Conservation (phyloP, 2,113 vertebrate species). For the Pygoscelis antarcticus region DNA sequence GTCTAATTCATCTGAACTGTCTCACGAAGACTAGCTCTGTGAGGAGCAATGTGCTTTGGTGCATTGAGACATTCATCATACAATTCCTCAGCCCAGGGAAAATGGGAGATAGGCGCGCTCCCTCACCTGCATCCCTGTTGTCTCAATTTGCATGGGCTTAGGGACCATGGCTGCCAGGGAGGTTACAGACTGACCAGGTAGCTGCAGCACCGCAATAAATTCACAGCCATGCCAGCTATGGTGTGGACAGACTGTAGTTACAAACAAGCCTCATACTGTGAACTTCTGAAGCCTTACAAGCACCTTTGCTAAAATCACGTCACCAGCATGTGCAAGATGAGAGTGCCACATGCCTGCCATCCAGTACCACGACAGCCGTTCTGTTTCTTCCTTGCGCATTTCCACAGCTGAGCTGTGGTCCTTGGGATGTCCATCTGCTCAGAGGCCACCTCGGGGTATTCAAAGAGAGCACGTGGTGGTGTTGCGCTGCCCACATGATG, state of each 20-base stretch:
- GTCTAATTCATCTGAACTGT: not conserved
- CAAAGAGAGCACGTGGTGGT: not conserved
- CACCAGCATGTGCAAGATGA: too few relatives aligned
- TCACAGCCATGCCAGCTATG: not conserved
- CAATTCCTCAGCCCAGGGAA: not conserved
- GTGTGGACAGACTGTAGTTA: not conserved
- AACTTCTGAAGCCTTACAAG: not conserved
- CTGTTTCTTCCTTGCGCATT: not conserved
- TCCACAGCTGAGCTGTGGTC: not conserved
- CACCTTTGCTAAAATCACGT: not conserved
- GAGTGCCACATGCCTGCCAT: not conserved
- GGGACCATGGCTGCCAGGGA: not conserved
- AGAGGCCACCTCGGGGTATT: fast-evolving
- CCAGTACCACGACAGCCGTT: fast-evolving
- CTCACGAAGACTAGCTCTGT: not conserved
- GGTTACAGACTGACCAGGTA: not conserved
- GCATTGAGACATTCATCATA: not conserved
- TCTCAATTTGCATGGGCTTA: not conserved
- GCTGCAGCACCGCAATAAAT: not conserved
- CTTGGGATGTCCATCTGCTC: not conserved
- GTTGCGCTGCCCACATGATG: not conserved
- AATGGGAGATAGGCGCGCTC: not conserved
- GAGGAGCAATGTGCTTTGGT: not conserved
- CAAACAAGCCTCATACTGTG: not conserved
- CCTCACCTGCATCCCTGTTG: not conserved